Conservation (phyloP, 2,888 invertebrate species). For the Drosophila algonquin region DNA sequence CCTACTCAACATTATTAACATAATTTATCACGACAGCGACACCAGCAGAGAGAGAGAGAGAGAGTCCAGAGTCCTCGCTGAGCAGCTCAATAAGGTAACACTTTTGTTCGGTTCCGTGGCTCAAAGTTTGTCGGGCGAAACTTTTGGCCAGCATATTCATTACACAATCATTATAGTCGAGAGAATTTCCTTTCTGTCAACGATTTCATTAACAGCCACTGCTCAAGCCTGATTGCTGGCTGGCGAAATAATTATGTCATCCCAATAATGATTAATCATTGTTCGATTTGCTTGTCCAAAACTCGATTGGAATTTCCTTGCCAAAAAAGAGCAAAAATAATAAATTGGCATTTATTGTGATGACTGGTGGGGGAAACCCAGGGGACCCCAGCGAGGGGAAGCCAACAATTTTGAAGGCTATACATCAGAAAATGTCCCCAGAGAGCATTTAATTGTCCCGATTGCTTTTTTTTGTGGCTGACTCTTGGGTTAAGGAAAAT, state of each 20-base stretch:
- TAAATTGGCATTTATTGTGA: conserved; percentile 65
- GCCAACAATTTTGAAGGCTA: too few relatives aligned
- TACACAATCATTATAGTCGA: conserved; percentile 62
- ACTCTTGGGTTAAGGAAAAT: conserved; percentile 18
- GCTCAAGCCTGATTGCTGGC: conserved; percentile 37
- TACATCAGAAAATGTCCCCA: background rate
- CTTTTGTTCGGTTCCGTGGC: conserved; percentile 51
- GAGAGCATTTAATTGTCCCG: conserved; percentile 52
- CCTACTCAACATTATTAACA: conserved; percentile 73
- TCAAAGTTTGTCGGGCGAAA: conserved; percentile 24
- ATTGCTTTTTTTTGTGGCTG: conserved; percentile 15
- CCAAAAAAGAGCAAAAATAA: conserved; percentile 47
- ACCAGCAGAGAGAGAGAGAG: conserved; percentile 4
- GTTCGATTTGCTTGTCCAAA: conserved; percentile 49
- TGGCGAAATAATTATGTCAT: conserved; percentile 70
- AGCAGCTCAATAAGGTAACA: conserved; percentile 77
- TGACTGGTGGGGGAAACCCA: conserved; percentile 17
- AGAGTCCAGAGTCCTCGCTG: conserved; percentile 14
- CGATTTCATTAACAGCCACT: conserved; percentile 47
- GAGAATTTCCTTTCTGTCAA: conserved; percentile 49
- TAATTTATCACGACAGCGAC: conserved; percentile 76
- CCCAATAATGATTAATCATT: conserved; percentile 68
- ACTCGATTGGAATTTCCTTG: conserved; percentile 13
- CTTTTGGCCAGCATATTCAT: conserved; percentile 64
- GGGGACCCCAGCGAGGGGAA: background rate